Conservation (phyloP, 1,140 invertebrate genomes). For the Polypedilum pembai region DNA sequence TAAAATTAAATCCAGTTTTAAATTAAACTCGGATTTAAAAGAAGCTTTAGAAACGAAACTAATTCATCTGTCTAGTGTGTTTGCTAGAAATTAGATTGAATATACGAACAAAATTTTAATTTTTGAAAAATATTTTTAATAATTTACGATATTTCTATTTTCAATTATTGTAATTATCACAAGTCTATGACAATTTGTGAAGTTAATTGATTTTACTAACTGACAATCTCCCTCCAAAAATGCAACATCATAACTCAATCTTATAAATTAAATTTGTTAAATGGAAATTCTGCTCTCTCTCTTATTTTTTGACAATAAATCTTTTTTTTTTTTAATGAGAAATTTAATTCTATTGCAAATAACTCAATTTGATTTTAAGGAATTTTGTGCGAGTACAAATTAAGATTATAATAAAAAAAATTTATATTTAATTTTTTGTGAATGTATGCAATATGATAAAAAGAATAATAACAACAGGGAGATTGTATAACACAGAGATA, state of each 20-base stretch:
- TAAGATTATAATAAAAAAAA: too few species aligned
- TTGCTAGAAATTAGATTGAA: constrained; percentile 20
- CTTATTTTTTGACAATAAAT: too few species aligned
- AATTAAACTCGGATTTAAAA: background rate
- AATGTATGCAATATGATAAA: too few species aligned
- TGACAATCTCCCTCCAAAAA: background rate
- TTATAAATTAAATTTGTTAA: too few species aligned
- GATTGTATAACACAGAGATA: too few species aligned
- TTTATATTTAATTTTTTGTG: too few species aligned
- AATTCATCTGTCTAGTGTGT: constrained; percentile 10
- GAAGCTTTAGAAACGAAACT: background rate
- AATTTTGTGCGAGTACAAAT: too few species aligned
- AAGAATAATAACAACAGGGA: too few species aligned
- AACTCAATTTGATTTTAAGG: too few species aligned
- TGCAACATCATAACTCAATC: background rate
- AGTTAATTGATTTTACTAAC: background rate
- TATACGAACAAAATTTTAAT: background rate
- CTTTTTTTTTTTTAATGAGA: constrained; percentile 24
- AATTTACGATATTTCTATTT: constrained; percentile 14
- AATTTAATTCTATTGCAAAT: constrained; percentile 31
- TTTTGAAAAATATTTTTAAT: background rate
- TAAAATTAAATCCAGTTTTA: background rate
- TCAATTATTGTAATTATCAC: background rate
- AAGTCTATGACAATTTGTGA: background rate
- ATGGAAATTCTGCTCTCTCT: too few species aligned